phyloP scores from a whole-genome alignment of 2,888 invertebrate species.

The Yponomeuta evonymella region DNA sequence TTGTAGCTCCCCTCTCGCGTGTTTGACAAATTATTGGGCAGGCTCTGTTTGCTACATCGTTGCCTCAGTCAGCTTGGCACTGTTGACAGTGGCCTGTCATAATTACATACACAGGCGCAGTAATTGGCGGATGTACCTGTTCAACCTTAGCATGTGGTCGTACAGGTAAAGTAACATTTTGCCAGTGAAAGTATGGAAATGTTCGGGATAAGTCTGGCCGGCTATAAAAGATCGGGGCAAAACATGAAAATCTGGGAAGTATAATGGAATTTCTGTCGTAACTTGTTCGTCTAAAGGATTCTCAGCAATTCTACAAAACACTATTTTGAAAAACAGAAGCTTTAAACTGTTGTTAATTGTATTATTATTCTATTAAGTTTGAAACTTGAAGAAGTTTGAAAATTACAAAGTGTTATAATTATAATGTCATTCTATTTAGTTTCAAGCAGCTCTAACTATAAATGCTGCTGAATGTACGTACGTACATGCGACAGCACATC shows the following conservation, averaged over 20 bases:
- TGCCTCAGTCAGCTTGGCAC: conserved; percentile 71
- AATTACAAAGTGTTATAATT: too few relatives aligned
- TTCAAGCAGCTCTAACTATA: too few relatives aligned
- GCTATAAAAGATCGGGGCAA: neutral
- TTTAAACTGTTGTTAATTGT: too few relatives aligned
- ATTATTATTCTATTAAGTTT: too few relatives aligned
- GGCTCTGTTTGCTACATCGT: conserved; percentile 38
- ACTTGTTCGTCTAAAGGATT: too few relatives aligned
- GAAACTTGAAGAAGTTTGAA: too few relatives aligned
- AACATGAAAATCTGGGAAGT: neutral
- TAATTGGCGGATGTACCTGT: conserved; percentile 87
- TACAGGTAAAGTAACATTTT: conserved; percentile 64
- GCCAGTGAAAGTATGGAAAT: neutral
- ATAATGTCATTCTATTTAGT: too few relatives aligned
- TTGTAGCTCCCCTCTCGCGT: conserved; percentile 39
- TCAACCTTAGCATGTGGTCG: conserved; percentile 81
- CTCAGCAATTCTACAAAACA: too few relatives aligned
- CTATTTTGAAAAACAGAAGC: too few relatives aligned
- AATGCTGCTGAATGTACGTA: too few relatives aligned
- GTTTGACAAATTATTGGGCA: conserved; percentile 41
- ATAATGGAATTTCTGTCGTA: neutral
- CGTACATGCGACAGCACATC: too few relatives aligned
- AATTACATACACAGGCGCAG: conserved; percentile 87
- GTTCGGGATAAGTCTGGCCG: neutral
- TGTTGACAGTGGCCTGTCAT: conserved; percentile 79